These are phyloP conservation scores for Pangasius mekongensis DNA, from an alignment of 2,797 vertebrate genomes.

Conservation along the genomic window DNA sequence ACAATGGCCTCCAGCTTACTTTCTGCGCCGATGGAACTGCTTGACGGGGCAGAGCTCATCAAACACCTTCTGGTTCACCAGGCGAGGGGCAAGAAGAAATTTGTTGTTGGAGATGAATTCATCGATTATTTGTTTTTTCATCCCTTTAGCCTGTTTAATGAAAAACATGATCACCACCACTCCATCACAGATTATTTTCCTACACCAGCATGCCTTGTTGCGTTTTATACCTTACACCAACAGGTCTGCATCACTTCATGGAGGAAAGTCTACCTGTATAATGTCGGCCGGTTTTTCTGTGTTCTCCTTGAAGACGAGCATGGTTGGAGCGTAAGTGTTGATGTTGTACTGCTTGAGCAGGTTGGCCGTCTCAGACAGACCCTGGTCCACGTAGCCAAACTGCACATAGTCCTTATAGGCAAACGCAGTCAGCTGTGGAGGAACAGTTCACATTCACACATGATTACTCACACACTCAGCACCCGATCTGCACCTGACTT, in stretches of 20 bases:
- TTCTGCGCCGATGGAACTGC: slow-evolving; percentile 92
- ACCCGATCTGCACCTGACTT: not conserved
- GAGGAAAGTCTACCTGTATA: slow-evolving; percentile 78
- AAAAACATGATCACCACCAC: not conserved
- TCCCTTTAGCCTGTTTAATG: slow-evolving; percentile 83
- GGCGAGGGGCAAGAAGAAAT: slow-evolving; percentile 87
- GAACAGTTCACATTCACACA: not conserved
- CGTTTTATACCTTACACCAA: not conserved
- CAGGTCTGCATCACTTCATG: not conserved
- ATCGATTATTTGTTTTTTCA: slow-evolving; percentile 93
- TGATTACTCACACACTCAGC: not conserved
- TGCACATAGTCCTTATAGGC: slow-evolving; percentile 90
- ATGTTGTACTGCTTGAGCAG: slow-evolving; percentile 88
- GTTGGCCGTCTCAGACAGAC: slow-evolving; percentile 81
- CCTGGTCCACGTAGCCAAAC: slow-evolving; percentile 91
- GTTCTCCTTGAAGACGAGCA: slow-evolving; percentile 94
- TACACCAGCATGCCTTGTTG: too few relatives aligned
- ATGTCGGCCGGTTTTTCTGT: slow-evolving; percentile 83
- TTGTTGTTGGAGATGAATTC: slow-evolving; percentile 95
- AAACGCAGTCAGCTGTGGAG: slow-evolving; percentile 86
- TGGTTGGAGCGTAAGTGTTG: slow-evolving; percentile 87
- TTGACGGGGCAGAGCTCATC: slow-evolving; percentile 94
- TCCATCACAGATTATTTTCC: not conserved
- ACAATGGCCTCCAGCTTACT: slow-evolving; percentile 75
- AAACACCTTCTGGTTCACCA: slow-evolving; percentile 93